A percentile compares a stretch with the other conserved stretches of the same genome.
Evolutionary conservation across 1,140 invertebrate genomes (phyloP).

Genomic region (Chionoecetes opilio): DNA sequence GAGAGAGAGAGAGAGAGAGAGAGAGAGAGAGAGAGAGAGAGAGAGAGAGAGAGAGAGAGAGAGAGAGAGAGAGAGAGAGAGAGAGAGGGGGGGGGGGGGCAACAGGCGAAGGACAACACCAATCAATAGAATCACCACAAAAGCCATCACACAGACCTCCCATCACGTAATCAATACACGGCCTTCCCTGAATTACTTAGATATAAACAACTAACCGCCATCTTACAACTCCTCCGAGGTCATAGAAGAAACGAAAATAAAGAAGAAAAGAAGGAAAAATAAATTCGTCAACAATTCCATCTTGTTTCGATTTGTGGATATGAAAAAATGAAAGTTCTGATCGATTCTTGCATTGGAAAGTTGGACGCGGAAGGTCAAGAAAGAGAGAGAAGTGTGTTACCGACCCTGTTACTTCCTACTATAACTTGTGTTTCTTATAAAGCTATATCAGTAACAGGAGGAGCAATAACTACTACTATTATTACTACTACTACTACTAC

Average conservation of each 20-base stretch:
- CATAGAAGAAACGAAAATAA: not conserved
- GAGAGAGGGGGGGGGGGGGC: not conserved
- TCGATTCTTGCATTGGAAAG: too few relatives aligned
- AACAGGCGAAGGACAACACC: not conserved
- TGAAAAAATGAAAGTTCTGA: too few relatives aligned
- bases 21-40: constrained; percentile 2
- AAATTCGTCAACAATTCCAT: too few relatives aligned
- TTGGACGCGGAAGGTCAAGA: not conserved
- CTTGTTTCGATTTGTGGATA: too few relatives aligned
- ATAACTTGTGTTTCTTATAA: not conserved
- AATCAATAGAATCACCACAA: too few relatives aligned
- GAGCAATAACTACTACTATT: not conserved
- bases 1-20: not conserved
- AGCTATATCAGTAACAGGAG: not conserved
- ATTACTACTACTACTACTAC: not conserved
- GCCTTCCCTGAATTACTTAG: too few relatives aligned
- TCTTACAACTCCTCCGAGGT: too few relatives aligned
- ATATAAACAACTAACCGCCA: too few relatives aligned
- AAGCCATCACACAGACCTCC: too few relatives aligned
- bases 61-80: constrained; percentile 4
- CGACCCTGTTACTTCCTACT: not conserved
- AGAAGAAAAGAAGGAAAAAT: not conserved
- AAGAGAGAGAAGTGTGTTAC: not conserved
- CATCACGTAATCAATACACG: too few relatives aligned
- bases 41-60: constrained; percentile 30